These are phyloP conservation scores for Adineta ricciae DNA, from an alignment of 2,888 invertebrate species.

Conservation along the genomic window DNA sequence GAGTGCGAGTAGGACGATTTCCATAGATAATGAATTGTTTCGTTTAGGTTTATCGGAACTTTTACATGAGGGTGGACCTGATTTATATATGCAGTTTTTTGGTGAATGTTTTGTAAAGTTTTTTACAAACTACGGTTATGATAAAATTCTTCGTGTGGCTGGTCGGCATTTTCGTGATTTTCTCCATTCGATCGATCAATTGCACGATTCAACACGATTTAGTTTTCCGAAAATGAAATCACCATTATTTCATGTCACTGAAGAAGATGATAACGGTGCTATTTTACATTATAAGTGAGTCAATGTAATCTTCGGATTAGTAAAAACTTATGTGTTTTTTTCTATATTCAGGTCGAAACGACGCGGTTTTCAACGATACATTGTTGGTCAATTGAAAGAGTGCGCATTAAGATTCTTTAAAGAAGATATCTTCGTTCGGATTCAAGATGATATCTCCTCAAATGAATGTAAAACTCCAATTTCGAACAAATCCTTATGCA, in stretches of 20 bases:
- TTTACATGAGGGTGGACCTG: constrained; percentile 29
- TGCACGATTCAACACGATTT: constrained; percentile 79
- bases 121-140: constrained; percentile 80
- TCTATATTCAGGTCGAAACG: constrained; percentile 72
- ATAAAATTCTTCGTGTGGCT: constrained; percentile 72
- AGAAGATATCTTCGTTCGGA: constrained; percentile 58
- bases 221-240: constrained; percentile 80
- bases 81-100: constrained; percentile 32
- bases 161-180: constrained; percentile 82
- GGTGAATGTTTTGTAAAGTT: constrained; percentile 58
- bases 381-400: constrained; percentile 66
- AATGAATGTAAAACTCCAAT: constrained; percentile 22
- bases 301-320: neutral
- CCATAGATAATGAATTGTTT: too few species aligned
- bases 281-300: constrained; percentile 53
- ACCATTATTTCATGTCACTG: constrained; percentile 79
- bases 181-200: constrained; percentile 77
- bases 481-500: neutral
- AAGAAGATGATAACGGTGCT: constrained; percentile 71
- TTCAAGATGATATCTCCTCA: constrained; percentile 27
- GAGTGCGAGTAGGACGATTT: neutral
- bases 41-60: neutral
- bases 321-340: neutral
- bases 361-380: constrained; percentile 53
- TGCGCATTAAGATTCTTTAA: constrained; percentile 74